These are phyloP conservation scores for Sitobion miscanthi DNA, from an alignment of 1,140 invertebrate genomes.

Conservation along the genomic window DNA sequence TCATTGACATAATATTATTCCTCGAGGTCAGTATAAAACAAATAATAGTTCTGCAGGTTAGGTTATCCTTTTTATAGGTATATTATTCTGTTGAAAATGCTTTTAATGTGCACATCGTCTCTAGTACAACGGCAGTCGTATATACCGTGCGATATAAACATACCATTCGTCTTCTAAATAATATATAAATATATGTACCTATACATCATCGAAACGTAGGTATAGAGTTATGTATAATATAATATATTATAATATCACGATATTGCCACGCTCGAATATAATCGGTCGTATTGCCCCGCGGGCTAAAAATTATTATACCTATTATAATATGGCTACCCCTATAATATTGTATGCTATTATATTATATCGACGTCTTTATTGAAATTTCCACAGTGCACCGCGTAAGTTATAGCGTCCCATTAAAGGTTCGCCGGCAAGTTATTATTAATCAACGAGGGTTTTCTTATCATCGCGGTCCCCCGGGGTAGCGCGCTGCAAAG, in stretches of 20 bases:
- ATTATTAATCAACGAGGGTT: constrained; percentile 56
- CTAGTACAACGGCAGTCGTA: not conserved
- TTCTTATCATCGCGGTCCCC: constrained; percentile 54
- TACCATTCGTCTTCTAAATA: not conserved
- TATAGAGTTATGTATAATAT: not conserved
- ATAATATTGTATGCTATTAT: not conserved
- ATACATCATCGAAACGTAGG: not conserved
- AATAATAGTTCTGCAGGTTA: not conserved
- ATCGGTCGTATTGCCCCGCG: not conserved
- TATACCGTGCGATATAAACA: not conserved
- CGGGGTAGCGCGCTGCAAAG: constrained; percentile 41
- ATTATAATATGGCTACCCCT: constrained; percentile 5
- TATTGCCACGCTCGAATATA: not conserved
- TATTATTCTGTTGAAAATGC: not conserved
- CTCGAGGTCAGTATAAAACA: not conserved
- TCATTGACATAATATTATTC: not conserved
- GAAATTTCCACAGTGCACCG: constrained; percentile 41
- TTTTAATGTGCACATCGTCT: not conserved
- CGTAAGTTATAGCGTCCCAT: constrained; percentile 44
- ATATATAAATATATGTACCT: too few relatives aligned
- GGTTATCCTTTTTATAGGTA: not conserved
- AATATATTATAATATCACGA: not conserved
- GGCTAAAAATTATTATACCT: constrained; percentile 33
- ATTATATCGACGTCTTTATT: constrained; percentile 54
- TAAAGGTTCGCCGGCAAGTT: constrained; percentile 26